Evolutionary conservation across 2,113 vertebrate genomes (phyloP).

Genomic region (Zapornia atra): DNA sequence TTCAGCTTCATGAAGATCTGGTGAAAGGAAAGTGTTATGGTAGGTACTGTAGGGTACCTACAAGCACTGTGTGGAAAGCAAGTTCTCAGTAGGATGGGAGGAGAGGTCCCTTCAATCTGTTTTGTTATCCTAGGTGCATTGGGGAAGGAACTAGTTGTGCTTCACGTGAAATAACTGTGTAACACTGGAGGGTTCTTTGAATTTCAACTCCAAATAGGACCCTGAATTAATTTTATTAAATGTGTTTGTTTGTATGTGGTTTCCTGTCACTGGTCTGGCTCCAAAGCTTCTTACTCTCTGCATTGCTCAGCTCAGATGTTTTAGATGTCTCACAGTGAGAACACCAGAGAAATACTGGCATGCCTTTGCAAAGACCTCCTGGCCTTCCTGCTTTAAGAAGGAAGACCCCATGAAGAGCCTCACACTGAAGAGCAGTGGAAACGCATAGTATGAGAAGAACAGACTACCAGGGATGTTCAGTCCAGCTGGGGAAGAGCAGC

Average conservation of each 20-base stretch:
- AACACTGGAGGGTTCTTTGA: background rate
- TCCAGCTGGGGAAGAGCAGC: background rate
- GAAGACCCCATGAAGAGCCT: background rate
- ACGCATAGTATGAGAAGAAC: fast-evolving
- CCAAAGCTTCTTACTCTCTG: background rate
- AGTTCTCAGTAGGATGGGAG: background rate
- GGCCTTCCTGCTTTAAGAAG: background rate
- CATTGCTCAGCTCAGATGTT: background rate
- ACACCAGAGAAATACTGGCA: background rate
- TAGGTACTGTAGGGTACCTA: background rate
- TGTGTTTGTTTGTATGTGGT: background rate
- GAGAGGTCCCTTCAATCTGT: background rate
- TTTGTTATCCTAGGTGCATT: background rate
- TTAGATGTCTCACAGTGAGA: background rate
- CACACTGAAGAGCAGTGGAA: fast-evolving
- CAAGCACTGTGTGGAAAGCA: fast-evolving
- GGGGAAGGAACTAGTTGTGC: background rate
- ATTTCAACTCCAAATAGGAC: background rate
- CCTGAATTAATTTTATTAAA: background rate
- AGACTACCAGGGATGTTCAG: fast-evolving
- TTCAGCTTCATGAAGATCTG: background rate
- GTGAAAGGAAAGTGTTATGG: background rate
- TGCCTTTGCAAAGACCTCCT: background rate
- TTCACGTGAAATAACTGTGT: background rate
- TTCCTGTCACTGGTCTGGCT: background rate